Conservation (phyloP, 1,140 invertebrate genomes). For the Cydia amplana region DNA sequence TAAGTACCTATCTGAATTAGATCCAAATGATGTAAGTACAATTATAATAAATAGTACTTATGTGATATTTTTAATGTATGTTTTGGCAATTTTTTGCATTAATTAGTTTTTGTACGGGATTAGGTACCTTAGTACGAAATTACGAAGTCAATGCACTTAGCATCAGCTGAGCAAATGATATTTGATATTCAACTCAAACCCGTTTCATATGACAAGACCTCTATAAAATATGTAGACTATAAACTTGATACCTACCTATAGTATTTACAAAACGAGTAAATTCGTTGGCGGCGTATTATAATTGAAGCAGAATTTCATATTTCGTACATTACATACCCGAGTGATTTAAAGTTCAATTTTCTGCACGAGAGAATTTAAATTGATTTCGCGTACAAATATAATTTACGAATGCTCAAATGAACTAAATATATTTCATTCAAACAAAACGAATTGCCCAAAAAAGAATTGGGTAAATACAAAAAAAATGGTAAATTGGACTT, state of each 20-base stretch:
- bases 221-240: too few relatives aligned
- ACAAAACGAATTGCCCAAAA: too few relatives aligned
- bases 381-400: neutral
- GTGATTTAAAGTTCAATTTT: neutral
- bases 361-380: neutral
- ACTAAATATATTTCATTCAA: too few relatives aligned
- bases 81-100: too few relatives aligned
- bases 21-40: too few relatives aligned
- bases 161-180: neutral
- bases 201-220: neutral
- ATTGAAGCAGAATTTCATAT: slow-evolving; percentile 38
- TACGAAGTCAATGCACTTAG: slow-evolving; percentile 22
- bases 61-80: too few relatives aligned
- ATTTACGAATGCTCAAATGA: neutral
- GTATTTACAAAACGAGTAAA: neutral
- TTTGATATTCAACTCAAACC: neutral
- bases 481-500: neutral
- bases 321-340: neutral
- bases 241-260: neutral
- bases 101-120: too few relatives aligned
- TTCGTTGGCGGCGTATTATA: slow-evolving; percentile 27
- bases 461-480: neutral
- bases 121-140: too few relatives aligned
- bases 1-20: too few relatives aligned
- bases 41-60: too few relatives aligned